Percentiles rank a stretch among this genome's conserved stretches.
Conservation (phyloP, 1,140 invertebrate genomes). For the Papilio aristodemus region DNA sequence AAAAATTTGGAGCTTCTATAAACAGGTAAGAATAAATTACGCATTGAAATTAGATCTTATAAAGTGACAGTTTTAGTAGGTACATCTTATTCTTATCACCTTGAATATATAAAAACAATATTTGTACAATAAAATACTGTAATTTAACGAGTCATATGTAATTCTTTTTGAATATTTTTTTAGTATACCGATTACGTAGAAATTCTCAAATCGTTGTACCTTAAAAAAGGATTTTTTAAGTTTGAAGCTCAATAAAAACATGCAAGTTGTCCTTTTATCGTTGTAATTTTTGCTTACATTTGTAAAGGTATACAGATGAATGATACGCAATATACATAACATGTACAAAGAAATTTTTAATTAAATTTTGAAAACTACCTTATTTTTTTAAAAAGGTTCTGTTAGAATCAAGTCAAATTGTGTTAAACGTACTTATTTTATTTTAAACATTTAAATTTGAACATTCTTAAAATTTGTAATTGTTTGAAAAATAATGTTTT, state of each 20-base stretch:
- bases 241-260: background rate
- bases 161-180: background rate
- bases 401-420: no score
- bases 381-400: no score
- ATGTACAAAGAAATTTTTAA: no score
- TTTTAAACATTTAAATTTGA: no score
- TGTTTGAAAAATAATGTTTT: no score
- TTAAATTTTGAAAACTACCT: no score
- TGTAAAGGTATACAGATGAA: background rate
- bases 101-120: conserved; percentile 45
- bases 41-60: conserved; percentile 57
- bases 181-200: background rate
- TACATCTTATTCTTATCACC: conserved; percentile 64
- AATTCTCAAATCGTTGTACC: background rate
- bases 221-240: background rate
- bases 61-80: conserved; percentile 56
- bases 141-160: background rate
- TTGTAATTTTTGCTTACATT: background rate
- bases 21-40: conserved; percentile 66
- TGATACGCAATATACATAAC: no score
- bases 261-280: background rate
- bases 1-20: conserved; percentile 38
- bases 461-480: no score
- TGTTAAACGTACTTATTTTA: no score
- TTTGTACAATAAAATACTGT: background rate